Percentiles rank a stretch among this genome's conserved stretches.
These are phyloP conservation scores for Drosophila kepulauana DNA, from an alignment of 1,140 invertebrate genomes.

Conservation along the genomic window DNA sequence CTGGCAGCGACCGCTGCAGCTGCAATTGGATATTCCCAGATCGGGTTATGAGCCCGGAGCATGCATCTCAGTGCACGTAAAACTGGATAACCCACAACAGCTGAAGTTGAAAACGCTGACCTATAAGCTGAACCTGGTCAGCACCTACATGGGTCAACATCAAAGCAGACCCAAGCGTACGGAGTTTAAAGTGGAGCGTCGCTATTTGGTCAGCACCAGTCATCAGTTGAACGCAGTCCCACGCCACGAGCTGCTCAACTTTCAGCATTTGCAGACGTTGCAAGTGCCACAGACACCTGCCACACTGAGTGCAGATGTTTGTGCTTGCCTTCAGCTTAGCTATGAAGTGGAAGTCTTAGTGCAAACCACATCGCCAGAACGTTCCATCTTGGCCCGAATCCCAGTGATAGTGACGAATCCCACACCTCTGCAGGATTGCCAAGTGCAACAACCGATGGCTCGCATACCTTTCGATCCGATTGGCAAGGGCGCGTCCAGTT, in stretches of 20 bases:
- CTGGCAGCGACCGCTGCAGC: constrained; percentile 64
- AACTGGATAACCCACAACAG: constrained; percentile 69
- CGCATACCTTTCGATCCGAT: constrained; percentile 15
- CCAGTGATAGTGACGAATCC: constrained; percentile 86
- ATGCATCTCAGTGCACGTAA: constrained; percentile 66
- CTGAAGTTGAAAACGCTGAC: constrained; percentile 85
- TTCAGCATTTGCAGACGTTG: constrained; percentile 84
- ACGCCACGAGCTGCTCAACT: constrained; percentile 84
- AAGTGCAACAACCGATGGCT: not conserved
- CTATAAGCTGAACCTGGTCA: constrained; percentile 84
- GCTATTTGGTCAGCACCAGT: constrained; percentile 86
- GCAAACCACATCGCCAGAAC: constrained; percentile 73
- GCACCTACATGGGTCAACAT: constrained; percentile 50
- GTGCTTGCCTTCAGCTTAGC: constrained; percentile 89
- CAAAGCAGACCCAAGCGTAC: constrained; percentile 53
- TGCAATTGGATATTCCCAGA: constrained; percentile 66
- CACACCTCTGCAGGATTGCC: constrained; percentile 51
- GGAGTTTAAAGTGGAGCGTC: constrained; percentile 76
- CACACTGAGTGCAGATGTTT: constrained; percentile 88
- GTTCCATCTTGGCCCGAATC: constrained; percentile 84
- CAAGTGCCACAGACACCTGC: constrained; percentile 89
- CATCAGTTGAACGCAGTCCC: constrained; percentile 84
- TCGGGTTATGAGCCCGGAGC: constrained; percentile 67
- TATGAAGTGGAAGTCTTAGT: constrained; percentile 88
- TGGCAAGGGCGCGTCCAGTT: constrained; percentile 12